Base-by-base conservation (phyloP, 2,797 vertebrate genomes). In the Oceanodroma leucorhoa region DNA sequence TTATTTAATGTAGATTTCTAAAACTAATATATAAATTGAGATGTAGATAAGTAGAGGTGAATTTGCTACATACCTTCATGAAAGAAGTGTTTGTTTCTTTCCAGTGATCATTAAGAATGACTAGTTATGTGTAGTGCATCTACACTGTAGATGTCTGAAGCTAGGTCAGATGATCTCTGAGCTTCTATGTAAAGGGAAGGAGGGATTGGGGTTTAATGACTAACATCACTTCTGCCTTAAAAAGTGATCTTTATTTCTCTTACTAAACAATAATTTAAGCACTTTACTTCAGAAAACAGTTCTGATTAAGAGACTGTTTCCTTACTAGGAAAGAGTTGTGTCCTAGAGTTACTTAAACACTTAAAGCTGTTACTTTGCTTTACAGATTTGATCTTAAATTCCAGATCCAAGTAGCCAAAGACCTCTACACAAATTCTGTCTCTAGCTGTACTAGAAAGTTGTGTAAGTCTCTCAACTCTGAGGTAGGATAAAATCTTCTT, bases 151-250 rank as follows among this genome's bases (percentile, higher is more conserved):
- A 38, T 22, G 2, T 53, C 34, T 66, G 23, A 41, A 71, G 8
- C 3, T 18, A 41, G 5, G 9, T 36, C 7, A 66, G 26, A 41
- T 24, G 30, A 29, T 54, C 18, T 55, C 34, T 72, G 34, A 70
- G 8, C 6, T 69, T 53, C 43, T 58, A 2, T 22, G 14, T 36
- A n/a, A 81, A 73, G 27, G n/a, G 0, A 41, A 73, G 73, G n/a
- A 41, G 0, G 1, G 3, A 38, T 69, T 45, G 0, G 1, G 3
- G 34, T 69, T 45, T 62, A 50, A 58, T 26, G 23, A 40, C 45
- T 76, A 16, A 0, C 1, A 32, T 38, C 0, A 34, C 7, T 79
- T 62, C 17, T 38, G 4, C 57, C 29, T 10, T 71, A 32, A 46
- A 71, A 86, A 50, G 9, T 46, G 10, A 4, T 55, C 6, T 66